A percentile compares a stretch with the other conserved stretches of the same genome.
phyloP scores from a whole-genome alignment of 2,113 vertebrate genomes.

The Cyanoramphus novaezelandiae region DNA sequence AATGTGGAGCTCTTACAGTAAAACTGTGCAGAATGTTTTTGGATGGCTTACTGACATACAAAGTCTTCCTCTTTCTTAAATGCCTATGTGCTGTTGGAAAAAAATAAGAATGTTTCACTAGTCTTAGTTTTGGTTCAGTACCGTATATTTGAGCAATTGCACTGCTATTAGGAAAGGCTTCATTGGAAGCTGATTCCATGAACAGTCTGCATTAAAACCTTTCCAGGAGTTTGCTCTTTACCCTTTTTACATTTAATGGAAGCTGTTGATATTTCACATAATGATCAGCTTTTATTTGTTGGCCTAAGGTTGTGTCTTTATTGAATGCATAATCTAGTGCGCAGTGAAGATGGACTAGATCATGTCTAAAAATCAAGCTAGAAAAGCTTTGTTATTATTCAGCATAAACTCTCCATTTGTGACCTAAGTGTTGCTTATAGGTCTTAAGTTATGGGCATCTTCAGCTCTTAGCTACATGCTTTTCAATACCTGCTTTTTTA shows the following conservation, averaged over 20 bases:
- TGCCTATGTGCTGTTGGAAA: not conserved
- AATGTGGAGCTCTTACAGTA: not conserved
- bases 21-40: not conserved
- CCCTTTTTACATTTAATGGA: not conserved
- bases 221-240: not conserved
- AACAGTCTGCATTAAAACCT: not conserved
- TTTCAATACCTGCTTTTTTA: not conserved
- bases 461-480: not conserved
- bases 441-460: not conserved
- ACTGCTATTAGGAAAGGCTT: not conserved
- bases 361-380: not conserved
- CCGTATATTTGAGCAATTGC: not conserved
- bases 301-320: not conserved
- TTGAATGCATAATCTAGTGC: not conserved
- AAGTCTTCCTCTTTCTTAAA: not conserved
- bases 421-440: not conserved
- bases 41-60: not conserved
- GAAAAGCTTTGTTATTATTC: not conserved
- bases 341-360: not conserved
- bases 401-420: not conserved
- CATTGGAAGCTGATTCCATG: not conserved
- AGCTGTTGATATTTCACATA: not conserved
- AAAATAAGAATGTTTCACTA: not conserved
- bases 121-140: not conserved
- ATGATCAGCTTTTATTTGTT: not conserved